These are phyloP conservation scores for Hyperoplus lanceolatus DNA, from an alignment of 2,797 vertebrate genomes.

Conservation along the genomic window DNA sequence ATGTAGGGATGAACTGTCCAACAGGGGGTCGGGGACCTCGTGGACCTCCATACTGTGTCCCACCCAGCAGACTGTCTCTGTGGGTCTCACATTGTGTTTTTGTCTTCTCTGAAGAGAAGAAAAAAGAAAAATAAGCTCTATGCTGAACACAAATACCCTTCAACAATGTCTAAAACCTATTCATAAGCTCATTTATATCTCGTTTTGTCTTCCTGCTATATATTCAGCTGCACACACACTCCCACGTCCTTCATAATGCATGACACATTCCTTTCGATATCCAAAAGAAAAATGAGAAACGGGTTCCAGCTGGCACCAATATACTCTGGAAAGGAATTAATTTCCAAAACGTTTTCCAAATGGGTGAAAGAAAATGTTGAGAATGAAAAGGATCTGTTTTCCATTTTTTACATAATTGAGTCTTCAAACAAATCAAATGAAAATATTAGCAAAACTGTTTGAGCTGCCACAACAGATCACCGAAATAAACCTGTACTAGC, in stretches of 20 bases:
- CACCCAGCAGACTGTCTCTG: slow-evolving; percentile 83
- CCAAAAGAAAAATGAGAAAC: slow-evolving; percentile 54
- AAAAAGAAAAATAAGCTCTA: neutral
- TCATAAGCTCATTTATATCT: slow-evolving; percentile 13
- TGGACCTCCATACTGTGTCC: slow-evolving; percentile 8
- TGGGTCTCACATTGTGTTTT: slow-evolving; percentile 91
- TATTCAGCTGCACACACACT: slow-evolving; percentile 25
- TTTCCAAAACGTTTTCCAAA: slow-evolving; percentile 44
- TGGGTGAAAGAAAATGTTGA: slow-evolving; percentile 32
- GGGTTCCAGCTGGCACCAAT: slow-evolving; percentile 63
- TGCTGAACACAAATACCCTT: neutral
- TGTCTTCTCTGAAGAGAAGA: slow-evolving; percentile 76
- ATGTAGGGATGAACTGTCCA: slow-evolving; percentile 88
- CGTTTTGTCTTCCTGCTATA: slow-evolving; percentile 20
- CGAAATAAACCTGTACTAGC: slow-evolving; percentile 23
- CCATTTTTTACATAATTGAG: slow-evolving; percentile 15
- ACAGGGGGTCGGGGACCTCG: slow-evolving; percentile 78
- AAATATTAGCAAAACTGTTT: slow-evolving; percentile 3
- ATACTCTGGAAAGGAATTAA: slow-evolving; percentile 34
- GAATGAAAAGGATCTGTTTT: slow-evolving; percentile 38
- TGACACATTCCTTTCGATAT: slow-evolving; percentile 49
- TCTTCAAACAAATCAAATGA: slow-evolving; percentile 22
- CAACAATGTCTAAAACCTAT: neutral
- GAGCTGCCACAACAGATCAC: neutral
- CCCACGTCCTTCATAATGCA: slow-evolving; percentile 22